phyloP scores from a whole-genome alignment of 2,797 vertebrate genomes.

The Odontamblyopus lacepedii region DNA sequence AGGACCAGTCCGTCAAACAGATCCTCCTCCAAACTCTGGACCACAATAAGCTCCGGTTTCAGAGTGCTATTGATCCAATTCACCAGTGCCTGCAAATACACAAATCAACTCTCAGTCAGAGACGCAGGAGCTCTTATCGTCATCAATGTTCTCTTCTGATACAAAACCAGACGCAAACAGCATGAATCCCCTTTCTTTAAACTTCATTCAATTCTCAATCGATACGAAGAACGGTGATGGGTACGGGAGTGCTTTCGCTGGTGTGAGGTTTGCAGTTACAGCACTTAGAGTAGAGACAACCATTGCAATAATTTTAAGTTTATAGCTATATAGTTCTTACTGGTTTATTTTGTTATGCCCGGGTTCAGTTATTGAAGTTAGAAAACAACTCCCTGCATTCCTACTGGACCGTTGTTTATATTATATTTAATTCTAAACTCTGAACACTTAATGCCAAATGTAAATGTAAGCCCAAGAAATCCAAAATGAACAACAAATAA shows the following conservation, averaged over 20 bases:
- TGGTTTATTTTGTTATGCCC: background rate
- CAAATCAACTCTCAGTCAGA: slow-evolving; percentile 47
- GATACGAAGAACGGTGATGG: background rate
- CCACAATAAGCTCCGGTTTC: slow-evolving; percentile 87
- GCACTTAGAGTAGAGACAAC: background rate
- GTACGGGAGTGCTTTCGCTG: background rate
- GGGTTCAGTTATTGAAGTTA: background rate
- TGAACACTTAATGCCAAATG: too few species aligned
- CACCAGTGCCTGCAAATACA: slow-evolving; percentile 77
- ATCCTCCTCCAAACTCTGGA: slow-evolving; percentile 90
- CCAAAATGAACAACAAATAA: too few species aligned
- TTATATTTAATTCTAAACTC: too few species aligned
- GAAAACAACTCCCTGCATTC: background rate
- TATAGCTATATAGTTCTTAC: too few species aligned
- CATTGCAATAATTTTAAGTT: background rate
- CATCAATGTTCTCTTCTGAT: slow-evolving; percentile 13
- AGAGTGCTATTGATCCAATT: slow-evolving; percentile 90
- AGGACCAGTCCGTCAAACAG: slow-evolving; percentile 93
- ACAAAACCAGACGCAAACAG: slow-evolving; percentile 18
- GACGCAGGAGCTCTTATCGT: slow-evolving; percentile 32
- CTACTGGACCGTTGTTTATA: background rate
- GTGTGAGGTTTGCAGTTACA: background rate
- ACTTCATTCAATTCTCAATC: slow-evolving; percentile 21
- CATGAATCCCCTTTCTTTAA: slow-evolving; percentile 15
- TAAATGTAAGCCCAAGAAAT: too few species aligned